Base-by-base conservation (phyloP, 2,797 vertebrate genomes). In the Scomberomorus guttatus region DNA sequence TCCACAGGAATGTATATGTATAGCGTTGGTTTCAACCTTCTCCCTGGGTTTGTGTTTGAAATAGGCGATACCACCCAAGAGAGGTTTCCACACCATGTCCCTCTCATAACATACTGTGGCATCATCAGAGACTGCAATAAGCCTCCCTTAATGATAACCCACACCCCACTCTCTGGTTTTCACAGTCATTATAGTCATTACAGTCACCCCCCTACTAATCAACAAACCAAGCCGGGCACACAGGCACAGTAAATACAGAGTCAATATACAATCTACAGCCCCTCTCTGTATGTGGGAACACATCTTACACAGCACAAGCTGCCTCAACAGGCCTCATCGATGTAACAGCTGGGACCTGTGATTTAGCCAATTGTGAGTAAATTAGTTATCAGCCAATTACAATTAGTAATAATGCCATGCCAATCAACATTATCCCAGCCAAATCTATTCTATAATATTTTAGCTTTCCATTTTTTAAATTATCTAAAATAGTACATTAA, bases 151-250 rank as follows among this genome's bases (percentile, higher is more conserved):
- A 91, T 90, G 83, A 86, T 74, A 85, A 79, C 82, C 89, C 77
- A 85, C 82, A 69, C 51, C 82, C 80, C 75, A 83, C 83, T 79
- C 56, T 77, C 55, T 79, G 72, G 74, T 66, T 64, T 75, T 81
- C 72, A 82, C 83, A 80, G 73, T 91, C 84, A 91, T 94, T 88
- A 93, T 75, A 86, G 88, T 89, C 76, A 89, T 92, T 90, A 90
- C 7, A 80, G 68, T 79, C 61, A 44, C 72, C 82, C 84, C 77
- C 85, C 18, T 72, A 64, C 80, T 65, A 70, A 75, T 80, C 73
- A 86, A 74, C 86, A 83, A 82, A 79, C 66, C 44, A 54, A 79
- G 74, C 54, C 72, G 24, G 15, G 64, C 60, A 65, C 50, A 70
- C 67, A 74, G 76, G 58, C 56, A 44, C 42, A 46, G 73, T 87